A percentile compares a stretch with the other conserved stretches of the same genome.
These are phyloP conservation scores for Eulemur mongoz DNA, from an alignment of 2,797 vertebrate genomes.

Conservation along the genomic window DNA sequence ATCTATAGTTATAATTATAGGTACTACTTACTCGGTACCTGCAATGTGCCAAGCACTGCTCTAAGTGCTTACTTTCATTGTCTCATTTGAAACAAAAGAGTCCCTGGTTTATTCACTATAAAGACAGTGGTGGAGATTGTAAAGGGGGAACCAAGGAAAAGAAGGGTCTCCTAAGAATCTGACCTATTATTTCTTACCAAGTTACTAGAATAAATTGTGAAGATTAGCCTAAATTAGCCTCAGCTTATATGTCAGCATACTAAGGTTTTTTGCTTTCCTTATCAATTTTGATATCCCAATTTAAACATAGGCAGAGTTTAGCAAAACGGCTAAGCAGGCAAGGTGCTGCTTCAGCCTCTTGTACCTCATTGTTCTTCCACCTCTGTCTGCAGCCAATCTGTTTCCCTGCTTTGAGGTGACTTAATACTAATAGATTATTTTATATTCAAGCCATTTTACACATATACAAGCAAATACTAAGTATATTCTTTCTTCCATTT, in stretches of 20 bases:
- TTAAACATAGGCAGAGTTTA: neutral
- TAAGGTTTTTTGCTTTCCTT: neutral
- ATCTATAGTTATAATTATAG: neutral
- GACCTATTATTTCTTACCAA: neutral
- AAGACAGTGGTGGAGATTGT: neutral
- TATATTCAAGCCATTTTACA: neutral
- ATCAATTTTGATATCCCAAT: neutral
- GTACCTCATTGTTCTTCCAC: neutral
- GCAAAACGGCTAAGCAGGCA: neutral
- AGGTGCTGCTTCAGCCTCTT: neutral
- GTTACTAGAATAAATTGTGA: neutral
- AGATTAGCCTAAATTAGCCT: neutral
- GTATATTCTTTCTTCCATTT: neutral
- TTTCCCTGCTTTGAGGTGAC: neutral
- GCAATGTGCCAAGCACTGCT: neutral
- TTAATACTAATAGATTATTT: neutral
- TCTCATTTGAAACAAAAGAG: conserved; percentile 4
- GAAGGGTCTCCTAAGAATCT: neutral
- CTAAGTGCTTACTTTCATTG: neutral
- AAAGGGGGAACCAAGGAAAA: conserved; percentile 5
- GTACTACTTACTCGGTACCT: neutral
- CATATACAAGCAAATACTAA: neutral
- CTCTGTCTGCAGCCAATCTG: neutral
- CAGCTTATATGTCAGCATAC: neutral
- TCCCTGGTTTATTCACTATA: neutral